A percentile compares a stretch with the other conserved stretches of the same genome.
Evolutionary conservation across 2,113 vertebrate species (phyloP).

Genomic region (Noturus placidus): DNA sequence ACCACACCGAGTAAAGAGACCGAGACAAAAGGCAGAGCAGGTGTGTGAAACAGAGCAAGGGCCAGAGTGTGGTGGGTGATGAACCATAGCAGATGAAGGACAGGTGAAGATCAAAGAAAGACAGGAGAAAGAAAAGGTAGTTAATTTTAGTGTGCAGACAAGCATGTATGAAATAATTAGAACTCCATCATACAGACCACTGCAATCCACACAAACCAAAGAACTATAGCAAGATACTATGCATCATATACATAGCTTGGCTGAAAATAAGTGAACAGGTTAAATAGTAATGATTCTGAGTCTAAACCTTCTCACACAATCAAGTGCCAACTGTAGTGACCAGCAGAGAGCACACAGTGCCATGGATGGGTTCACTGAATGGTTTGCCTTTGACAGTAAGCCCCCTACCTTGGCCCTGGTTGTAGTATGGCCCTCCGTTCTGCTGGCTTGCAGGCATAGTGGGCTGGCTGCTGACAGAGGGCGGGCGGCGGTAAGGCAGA

Average conservation of each 20-base stretch:
- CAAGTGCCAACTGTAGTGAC: neutral
- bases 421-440: slow-evolving; percentile 83
- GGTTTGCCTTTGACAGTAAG: neutral
- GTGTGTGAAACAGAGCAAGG: neutral
- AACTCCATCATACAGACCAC: neutral
- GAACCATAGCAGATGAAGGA: slow-evolving; percentile 22
- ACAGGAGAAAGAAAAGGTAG: slow-evolving; percentile 21
- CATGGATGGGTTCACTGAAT: neutral
- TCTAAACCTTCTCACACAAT: neutral
- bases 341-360: neutral
- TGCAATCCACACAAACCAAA: slow-evolving; percentile 1
- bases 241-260: neutral
- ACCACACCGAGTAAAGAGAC: slow-evolving; percentile 53
- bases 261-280: neutral
- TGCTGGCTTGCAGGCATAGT: slow-evolving; percentile 77
- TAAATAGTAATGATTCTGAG: neutral
- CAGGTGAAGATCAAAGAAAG: neutral
- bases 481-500: slow-evolving; percentile 87
- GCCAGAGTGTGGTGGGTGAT: slow-evolving; percentile 17
- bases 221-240: slow-evolving; percentile 6
- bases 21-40: slow-evolving; percentile 25
- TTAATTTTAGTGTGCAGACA: slow-evolving; percentile 50
- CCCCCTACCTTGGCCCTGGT: slow-evolving; percentile 82
- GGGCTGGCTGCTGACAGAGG: slow-evolving; percentile 84
- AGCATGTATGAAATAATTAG: slow-evolving; percentile 21